Conservation (phyloP, 2,113 vertebrate genomes). For the Gobiocypris rarus region DNA sequence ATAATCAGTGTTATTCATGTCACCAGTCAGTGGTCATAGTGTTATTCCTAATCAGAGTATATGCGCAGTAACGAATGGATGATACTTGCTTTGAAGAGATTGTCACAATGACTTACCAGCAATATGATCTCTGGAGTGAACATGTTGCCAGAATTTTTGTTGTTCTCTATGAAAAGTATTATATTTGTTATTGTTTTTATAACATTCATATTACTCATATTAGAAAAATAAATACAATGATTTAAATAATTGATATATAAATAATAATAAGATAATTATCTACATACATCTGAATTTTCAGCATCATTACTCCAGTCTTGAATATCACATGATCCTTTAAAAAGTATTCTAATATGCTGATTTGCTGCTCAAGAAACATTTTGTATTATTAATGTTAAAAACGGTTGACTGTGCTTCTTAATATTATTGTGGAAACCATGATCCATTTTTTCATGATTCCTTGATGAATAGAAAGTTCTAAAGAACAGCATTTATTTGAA, state of each 20-base stretch:
- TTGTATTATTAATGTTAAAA: too few species aligned
- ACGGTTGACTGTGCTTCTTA: too few species aligned
- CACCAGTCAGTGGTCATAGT: too few species aligned
- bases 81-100: background rate
- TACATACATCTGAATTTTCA: background rate
- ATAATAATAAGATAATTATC: background rate
- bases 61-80: background rate
- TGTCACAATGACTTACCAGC: conserved; percentile 65
- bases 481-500: too few species aligned
- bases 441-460: too few species aligned
- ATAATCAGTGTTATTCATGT: too few species aligned
- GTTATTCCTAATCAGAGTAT: too few species aligned
- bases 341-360: background rate
- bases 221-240: background rate
- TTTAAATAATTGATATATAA: background rate
- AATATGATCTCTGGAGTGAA: conserved; percentile 67
- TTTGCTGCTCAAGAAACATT: too few species aligned
- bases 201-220: background rate
- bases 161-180: conserved; percentile 62
- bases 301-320: background rate
- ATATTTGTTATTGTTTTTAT: background rate
- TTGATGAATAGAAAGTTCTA: too few species aligned
- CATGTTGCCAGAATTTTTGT: conserved; percentile 68
- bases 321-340: background rate
- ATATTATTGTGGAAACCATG: too few species aligned